Evolutionary conservation across 2,797 vertebrate species (phyloP), one percentile per base, ranked within the genome.

Genomic region (Lutra lutra): DNA sequence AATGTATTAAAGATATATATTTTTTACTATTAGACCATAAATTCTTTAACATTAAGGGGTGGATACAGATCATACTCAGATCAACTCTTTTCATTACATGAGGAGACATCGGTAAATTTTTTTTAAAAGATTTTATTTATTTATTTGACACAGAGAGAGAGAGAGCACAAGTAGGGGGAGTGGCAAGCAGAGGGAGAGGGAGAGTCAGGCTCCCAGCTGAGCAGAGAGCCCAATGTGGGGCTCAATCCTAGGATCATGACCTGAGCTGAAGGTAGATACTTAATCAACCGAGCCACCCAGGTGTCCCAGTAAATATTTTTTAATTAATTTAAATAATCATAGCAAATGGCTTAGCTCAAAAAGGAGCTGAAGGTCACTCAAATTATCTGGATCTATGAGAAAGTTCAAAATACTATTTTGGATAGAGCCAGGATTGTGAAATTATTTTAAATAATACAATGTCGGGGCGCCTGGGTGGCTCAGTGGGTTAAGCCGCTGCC

Each of bases 371-470:
- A 91, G 43, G 20, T 62, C 35, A 90, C 17, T 86, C 46, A 17
- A 82, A 94, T 94, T 58, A 56, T 82, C 43, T 58, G 10, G 51
- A 43, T 48, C 48, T 78, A 27, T 23, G n/a, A 82, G 82, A 68
- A 58, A 85, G 20, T 75, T 94, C 46, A 90, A 32, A 82, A 91
- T 66, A 66, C 2, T 94, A 56, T 72, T 25, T 35, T 86, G 20
- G 56, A 46, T 66, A 86, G 27, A 75, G 56, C 14, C 25, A 58
- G 80, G 46, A 90, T 73, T 96, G 85, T 64, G 64, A 90, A 86
- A 89, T 80, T 60, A 40, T 77, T 88, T 89, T 77, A 46, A 89
- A 89, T 80, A 96, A 84, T 86, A 70, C 78, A 89, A 73, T 58
- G 86, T 66, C 64, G n/a, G n/a, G n/a, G n/a, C n/a, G n/a, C n/a